Base-by-base conservation (phyloP, 2,888 invertebrate species). In the Scotopteryx bipunctaria region DNA sequence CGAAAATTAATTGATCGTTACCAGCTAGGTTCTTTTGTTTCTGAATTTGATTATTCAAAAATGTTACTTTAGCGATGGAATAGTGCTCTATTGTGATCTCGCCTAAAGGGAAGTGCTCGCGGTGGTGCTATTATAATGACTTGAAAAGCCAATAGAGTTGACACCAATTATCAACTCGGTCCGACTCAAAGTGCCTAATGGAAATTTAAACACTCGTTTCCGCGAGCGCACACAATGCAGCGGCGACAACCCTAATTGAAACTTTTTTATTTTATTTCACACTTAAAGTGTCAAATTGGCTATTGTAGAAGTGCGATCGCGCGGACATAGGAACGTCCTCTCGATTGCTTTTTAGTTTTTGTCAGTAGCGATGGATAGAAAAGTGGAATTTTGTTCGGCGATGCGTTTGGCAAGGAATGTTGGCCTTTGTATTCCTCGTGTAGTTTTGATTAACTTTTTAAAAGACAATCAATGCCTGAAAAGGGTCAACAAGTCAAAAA, bases 171-270 rank as follows among this genome's bases (percentile, higher is more conserved):
- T 36, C 63, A 64, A 58, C 66, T 63, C 61, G 48, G 25, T 47
- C 59, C 73, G 66, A 76, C 75, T 76, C 75, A 72, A 72, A 76
- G 78, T 69, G 78, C 75, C 78, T 88, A 89, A 89, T 90, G 88
- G 89, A 87, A 83, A 84, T 86, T 89, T 88, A 89, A 90, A 88
- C 83, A 83, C 74, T 78, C 72, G 77, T 79, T 86, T 86, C 86
- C 88, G 81, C 60, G 61, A 60, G 67, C 64, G 57, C 69, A 59
- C 60, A 77, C 81, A 83, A 83, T 79, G 74, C 78, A 38, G 69
- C 63, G 74, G 73, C 68, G 73, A 75, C 73, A 78, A 68, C 78
- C 77, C 81, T 85, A 83, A 85, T 85, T 83, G 83, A 66, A 66
- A 66, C 71, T 64, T 68, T 67, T 42, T 69, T 69, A 48, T 79